Evolutionary conservation across 2,113 vertebrate genomes (phyloP), one percentile per base, ranked within the genome.

Genomic region (Tachysurus vachellii): DNA sequence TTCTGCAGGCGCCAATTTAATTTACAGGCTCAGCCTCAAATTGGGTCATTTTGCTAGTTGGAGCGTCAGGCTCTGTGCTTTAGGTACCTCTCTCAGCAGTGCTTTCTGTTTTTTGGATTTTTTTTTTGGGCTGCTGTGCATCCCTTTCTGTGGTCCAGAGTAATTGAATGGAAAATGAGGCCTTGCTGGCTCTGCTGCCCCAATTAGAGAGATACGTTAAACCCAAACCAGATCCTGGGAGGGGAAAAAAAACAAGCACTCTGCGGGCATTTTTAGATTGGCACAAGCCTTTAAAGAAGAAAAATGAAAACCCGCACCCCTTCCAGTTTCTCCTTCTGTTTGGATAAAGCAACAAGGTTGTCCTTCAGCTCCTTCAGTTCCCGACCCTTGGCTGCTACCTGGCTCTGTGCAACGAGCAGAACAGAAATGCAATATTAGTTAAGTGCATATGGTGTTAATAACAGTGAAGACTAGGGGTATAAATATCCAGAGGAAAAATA

Each of bases 351-450:
- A 44, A 95, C 95, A 81, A 99, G 89, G 87, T 94, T 95, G 80
- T 95, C 95, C 91, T 94, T 95, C 90, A 98, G 92, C 42, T 96
- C 96, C 90, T 95, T 97, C 93, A 99, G 95, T 92, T 96, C 95
- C 70, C 96, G 95, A 75, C 97, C 97, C 88, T 97, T 98, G 93
- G 98, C 96, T 14, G 96, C 96, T 89, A 98, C 93, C 85, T 97
- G 97, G 93, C 97, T 94, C 98, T 99, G 86, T 42, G 50, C 16
- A 26, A 87, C 44, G 21, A 82, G 23, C 6, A 82, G 89, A 89
- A 88, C 71, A 85, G 90, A 88, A n/a, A 85, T 80, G 90, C 21
- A 85, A 44, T 86, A 61, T 62, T n/a, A 76, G 82, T 76, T 71
- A 28, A 61, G 36, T 23, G 53, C 54, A 80, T 44, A 81, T 26